Evolutionary conservation across 1,140 invertebrate genomes (phyloP).

Genomic region (Drosophila azteca): DNA sequence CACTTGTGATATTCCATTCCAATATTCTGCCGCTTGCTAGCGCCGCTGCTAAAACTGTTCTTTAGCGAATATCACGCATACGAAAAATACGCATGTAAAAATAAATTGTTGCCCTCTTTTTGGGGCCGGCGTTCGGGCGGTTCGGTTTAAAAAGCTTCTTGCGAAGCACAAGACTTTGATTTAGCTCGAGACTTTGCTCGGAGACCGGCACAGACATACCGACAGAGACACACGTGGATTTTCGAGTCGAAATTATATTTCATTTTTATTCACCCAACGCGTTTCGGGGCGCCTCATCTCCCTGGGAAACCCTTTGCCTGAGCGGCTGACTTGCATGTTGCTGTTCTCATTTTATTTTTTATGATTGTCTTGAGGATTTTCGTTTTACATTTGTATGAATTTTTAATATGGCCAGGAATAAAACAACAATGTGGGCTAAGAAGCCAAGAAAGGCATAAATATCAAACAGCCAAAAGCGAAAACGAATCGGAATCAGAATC

Average conservation of each 20-base stretch:
- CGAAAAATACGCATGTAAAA: neutral
- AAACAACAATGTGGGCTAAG: slow-evolving; percentile 47
- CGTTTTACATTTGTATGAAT: slow-evolving; percentile 82
- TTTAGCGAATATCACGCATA: slow-evolving; percentile 18
- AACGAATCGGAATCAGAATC: slow-evolving; percentile 66
- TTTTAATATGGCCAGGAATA: slow-evolving; percentile 72
- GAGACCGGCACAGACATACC: slow-evolving; percentile 10
- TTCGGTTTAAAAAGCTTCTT: slow-evolving; percentile 33
- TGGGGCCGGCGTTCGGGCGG: slow-evolving; percentile 15
- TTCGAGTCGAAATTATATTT: slow-evolving; percentile 63
- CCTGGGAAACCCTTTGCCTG: slow-evolving; percentile 40
- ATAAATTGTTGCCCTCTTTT: slow-evolving; percentile 41
- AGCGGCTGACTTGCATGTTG: slow-evolving; percentile 8
- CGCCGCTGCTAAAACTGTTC: too few relatives aligned
- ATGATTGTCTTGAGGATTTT: slow-evolving; percentile 82
- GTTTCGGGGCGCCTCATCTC: slow-evolving; percentile 21
- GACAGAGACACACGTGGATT: slow-evolving; percentile 42
- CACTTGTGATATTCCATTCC: too few relatives aligned
- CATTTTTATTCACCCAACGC: slow-evolving; percentile 67
- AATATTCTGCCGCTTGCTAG: too few relatives aligned
- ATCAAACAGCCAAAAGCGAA: slow-evolving; percentile 71
- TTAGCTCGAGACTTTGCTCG: slow-evolving; percentile 28
- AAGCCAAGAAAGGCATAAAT: slow-evolving; percentile 62
- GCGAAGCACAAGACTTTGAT: slow-evolving; percentile 51
- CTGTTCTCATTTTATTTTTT: slow-evolving; percentile 39